phyloP scores from a whole-genome alignment of 2,888 invertebrate species.

The Pyrrhosoma nymphula region DNA sequence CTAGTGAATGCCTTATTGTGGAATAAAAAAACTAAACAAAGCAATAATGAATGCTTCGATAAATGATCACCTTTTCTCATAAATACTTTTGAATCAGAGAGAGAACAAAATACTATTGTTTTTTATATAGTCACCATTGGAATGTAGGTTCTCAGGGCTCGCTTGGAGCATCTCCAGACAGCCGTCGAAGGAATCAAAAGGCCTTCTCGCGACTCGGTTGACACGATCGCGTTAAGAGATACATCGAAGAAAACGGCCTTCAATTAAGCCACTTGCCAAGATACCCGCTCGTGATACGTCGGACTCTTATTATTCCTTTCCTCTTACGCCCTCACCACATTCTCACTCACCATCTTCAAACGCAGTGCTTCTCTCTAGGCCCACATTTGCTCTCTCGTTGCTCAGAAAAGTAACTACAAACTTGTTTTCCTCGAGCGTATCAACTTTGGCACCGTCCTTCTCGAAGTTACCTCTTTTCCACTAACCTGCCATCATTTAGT shows the following conservation, averaged over 20 bases:
- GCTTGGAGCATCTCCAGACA: background rate
- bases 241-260: background rate
- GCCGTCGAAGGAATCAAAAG: background rate
- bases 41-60: too few species aligned
- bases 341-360: background rate
- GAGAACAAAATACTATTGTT: too few species aligned
- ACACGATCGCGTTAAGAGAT: background rate
- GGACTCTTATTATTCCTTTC: background rate
- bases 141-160: background rate
- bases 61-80: too few species aligned
- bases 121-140: background rate
- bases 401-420: background rate
- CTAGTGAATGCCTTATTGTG: too few species aligned
- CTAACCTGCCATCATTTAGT: too few species aligned
- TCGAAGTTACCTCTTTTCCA: too few species aligned
- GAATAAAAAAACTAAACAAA: too few species aligned
- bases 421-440: too few species aligned
- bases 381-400: background rate
- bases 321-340: background rate
- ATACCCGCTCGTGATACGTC: background rate
- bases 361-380: background rate
- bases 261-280: slow-evolving; percentile 33
- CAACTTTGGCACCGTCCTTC: too few species aligned
- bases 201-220: background rate
- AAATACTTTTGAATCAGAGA: too few species aligned